Base-by-base conservation (phyloP, 2,797 vertebrate genomes). In the Chloroceryle amazona region DNA sequence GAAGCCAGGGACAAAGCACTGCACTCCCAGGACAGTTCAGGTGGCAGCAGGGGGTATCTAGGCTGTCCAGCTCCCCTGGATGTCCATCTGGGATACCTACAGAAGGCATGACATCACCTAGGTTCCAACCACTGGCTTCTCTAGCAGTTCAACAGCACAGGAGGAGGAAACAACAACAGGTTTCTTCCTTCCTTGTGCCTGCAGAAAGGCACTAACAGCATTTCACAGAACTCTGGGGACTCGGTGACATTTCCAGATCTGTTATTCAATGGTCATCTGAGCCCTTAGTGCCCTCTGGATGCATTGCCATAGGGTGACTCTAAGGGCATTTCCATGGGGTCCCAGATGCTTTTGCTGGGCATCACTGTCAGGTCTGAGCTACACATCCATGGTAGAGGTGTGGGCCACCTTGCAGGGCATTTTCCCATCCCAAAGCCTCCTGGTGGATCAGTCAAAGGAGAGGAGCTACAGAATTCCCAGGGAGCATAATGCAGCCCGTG, bases 141-240 rank as follows among this genome's bases (percentile, higher is more conserved):
- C 29, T n/a, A 42, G 42, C 26, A 70, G 44, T 58, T 78, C 66
- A 62, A 26, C 23, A 65, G 19, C 7, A 18, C 0, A 3, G 39
- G 21, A 66, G 51, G 20, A 68, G 6, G 55, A 66, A 83, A 42
- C 16, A 29, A 26, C 17, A 26, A 9, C 2, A 1, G 16, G 16
- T 13, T 42, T 49, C 35, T 49, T 49, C 52, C n/a, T 63, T 66
- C n/a, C 39, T 58, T 6, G 3, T 1, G 8, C 46, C 54, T 79
- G 23, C 52, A 42, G 35, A 88, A 57, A 54, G 42, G 16, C 4
- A 11, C 37, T 74, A 47, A 46, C 26, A 76, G 80, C 0, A 0
- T 44, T 92, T 83, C 28, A 78, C 25, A 58, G 29, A 2, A 1
- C 65, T 49, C 55, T 55, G 29, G 44, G 44, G 61, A 35, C 17